Percentiles rank a stretch among this genome's conserved stretches.
Conservation (phyloP, 2,888 invertebrate genomes). For the Steinernema scapterisci region DNA sequence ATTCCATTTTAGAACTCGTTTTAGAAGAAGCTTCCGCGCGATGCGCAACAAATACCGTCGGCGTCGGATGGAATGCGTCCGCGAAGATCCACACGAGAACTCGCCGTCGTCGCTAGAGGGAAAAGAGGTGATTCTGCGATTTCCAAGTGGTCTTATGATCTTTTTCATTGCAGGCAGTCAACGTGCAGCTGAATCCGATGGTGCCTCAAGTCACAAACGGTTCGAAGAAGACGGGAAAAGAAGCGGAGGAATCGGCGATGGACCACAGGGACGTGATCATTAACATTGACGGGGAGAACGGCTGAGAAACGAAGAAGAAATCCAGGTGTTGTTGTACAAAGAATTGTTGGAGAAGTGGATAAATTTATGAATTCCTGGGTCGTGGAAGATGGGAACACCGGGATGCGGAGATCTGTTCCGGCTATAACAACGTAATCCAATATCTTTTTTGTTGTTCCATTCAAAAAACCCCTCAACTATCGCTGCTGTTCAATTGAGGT, state of each 20-base stretch:
- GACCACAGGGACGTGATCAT: background rate
- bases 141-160: background rate
- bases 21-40: slow-evolving; percentile 17
- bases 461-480: too few species aligned
- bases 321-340: too few species aligned
- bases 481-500: too few species aligned
- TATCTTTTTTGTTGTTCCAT: too few species aligned
- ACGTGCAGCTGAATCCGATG: background rate
- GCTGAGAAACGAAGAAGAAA: too few species aligned
- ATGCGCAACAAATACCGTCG: slow-evolving; percentile 19
- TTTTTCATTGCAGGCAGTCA: background rate
- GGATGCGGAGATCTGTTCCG: too few species aligned
- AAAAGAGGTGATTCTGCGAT: background rate
- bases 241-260: background rate
- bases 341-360: too few species aligned
- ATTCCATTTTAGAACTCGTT: background rate
- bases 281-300: background rate
- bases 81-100: background rate
- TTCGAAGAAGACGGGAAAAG: background rate
- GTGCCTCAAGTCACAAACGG: background rate
- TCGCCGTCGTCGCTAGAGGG: background rate
- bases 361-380: too few species aligned
- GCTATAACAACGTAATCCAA: too few species aligned
- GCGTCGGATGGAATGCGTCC: background rate
- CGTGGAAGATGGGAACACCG: too few species aligned